Base-by-base conservation (phyloP, 2,888 invertebrate genomes). In the Euclidia mi region DNA sequence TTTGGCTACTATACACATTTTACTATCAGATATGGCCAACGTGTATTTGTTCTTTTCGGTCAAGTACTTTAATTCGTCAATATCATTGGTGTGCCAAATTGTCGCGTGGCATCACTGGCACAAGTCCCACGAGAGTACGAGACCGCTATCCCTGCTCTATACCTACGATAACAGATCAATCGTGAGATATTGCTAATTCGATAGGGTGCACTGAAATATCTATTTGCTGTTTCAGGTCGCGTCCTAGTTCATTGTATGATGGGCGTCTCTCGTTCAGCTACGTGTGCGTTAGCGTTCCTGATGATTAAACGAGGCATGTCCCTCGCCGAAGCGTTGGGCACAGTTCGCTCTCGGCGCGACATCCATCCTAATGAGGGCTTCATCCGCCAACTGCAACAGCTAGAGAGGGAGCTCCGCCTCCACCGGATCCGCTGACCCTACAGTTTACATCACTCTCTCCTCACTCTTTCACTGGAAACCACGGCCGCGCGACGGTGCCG, bases 301-400 rank as follows among this genome's bases (percentile, higher is more conserved):
- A 98, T 98, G 97, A 96, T 97, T 75, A 96, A 96, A 79, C 96
- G 96, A 56, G 96, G 96, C 60, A 97, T 97, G 96, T 91, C 96
- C 35, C 96, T 97, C 9, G 92, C 95, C 0, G 97, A 97, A 69
- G 97, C 98, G n/a, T 89, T 98, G 69, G 95, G 95, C 45, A 95
- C 95, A 52, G 96, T 97, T 10, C 96, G 97, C 60, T 95, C 95
- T 66, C 95, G 96, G 59, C 96, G 98, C 37, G 96, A 96, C 76
- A 96, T 98, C 73, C 96, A 96, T 78, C 98, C 98, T 38, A 98
- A 98, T 83, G 96, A 96, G 74, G 98, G 98, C 52, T 98, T 98
- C 90, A 90, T 98, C 52, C 96, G 96, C 50, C 98, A 98, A 79
- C 91, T 98, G 58, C 97, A 97, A 56, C 95, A 96, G 66, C 94